phyloP scores from a whole-genome alignment of 1,140 invertebrate species.

The Drosophila malerkotliana region DNA sequence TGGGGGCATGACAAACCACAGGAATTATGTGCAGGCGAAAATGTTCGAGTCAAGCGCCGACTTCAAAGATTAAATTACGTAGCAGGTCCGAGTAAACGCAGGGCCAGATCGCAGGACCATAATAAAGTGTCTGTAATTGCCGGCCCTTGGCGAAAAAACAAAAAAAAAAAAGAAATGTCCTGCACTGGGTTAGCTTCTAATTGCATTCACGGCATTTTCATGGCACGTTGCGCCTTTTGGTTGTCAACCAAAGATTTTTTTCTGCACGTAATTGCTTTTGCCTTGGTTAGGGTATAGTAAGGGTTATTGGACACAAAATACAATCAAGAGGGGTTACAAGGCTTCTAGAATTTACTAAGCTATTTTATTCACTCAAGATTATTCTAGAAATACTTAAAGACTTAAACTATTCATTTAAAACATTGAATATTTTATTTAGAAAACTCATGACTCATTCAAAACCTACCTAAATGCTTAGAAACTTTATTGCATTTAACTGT shows the following conservation, averaged over 20 bases:
- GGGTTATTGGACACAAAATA: background rate
- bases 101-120: constrained; percentile 28
- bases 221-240: constrained; percentile 62
- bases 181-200: constrained; percentile 43
- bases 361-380: too few relatives aligned
- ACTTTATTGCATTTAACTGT: constrained; percentile 1
- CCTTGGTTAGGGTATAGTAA: constrained; percentile 7
- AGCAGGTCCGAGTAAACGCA: constrained; percentile 29
- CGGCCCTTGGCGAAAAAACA: constrained; percentile 8
- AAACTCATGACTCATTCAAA: background rate
- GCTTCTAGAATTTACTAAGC: background rate
- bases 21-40: constrained; percentile 48
- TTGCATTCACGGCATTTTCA: constrained; percentile 67
- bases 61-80: constrained; percentile 43
- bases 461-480: background rate
- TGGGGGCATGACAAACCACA: constrained; percentile 48
- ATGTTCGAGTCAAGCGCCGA: constrained; percentile 21
- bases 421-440: background rate
- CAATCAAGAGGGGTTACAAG: background rate
- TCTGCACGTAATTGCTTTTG: constrained; percentile 22
- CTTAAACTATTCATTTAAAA: too few relatives aligned
- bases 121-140: constrained; percentile 42
- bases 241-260: constrained; percentile 48
- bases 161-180: background rate
- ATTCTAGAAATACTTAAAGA: background rate